A percentile compares a stretch with the other conserved stretches of the same genome.
These are phyloP conservation scores for Clarias platycephalus DNA, from an alignment of 2,797 vertebrate species.

Conservation along the genomic window DNA sequence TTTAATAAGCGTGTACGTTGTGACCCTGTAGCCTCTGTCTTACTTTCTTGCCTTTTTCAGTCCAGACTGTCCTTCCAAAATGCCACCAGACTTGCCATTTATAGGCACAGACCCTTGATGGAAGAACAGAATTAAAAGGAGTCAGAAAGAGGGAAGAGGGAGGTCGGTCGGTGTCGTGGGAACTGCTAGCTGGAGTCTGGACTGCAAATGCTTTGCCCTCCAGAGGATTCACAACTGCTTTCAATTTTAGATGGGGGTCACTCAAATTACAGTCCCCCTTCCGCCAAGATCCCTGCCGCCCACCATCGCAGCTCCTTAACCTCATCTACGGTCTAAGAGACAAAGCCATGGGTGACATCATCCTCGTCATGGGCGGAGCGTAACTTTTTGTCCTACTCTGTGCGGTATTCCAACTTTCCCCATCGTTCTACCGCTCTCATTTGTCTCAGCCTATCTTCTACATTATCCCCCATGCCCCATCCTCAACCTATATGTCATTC, in stretches of 20 bases:
- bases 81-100: constrained; percentile 67
- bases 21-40: constrained; percentile 15
- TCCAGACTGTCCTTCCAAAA: constrained; percentile 51
- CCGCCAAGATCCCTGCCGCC: constrained; percentile 43
- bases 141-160: constrained; percentile 48
- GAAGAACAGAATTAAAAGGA: constrained; percentile 45
- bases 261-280: constrained; percentile 64
- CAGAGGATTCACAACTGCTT: constrained; percentile 67
- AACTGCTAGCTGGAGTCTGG: constrained; percentile 58
- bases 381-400: constrained; percentile 21
- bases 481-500: not conserved
- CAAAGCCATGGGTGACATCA: constrained; percentile 65
- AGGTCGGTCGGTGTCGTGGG: constrained; percentile 67
- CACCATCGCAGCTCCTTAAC: constrained; percentile 20
- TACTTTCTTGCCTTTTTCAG: constrained; percentile 67
- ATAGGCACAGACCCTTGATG: constrained; percentile 58
- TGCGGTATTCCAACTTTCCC: constrained; percentile 1
- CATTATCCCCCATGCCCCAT: not conserved
- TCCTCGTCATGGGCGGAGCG: constrained; percentile 29
- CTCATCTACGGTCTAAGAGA: constrained; percentile 49
- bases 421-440: constrained; percentile 28
- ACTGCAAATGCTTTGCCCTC: constrained; percentile 54
- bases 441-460: constrained; percentile 24
- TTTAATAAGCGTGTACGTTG: constrained; percentile 58
- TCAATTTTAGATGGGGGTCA: constrained; percentile 67